Conservation (phyloP, 2,888 invertebrate genomes). For the Corbicula japonica region DNA sequence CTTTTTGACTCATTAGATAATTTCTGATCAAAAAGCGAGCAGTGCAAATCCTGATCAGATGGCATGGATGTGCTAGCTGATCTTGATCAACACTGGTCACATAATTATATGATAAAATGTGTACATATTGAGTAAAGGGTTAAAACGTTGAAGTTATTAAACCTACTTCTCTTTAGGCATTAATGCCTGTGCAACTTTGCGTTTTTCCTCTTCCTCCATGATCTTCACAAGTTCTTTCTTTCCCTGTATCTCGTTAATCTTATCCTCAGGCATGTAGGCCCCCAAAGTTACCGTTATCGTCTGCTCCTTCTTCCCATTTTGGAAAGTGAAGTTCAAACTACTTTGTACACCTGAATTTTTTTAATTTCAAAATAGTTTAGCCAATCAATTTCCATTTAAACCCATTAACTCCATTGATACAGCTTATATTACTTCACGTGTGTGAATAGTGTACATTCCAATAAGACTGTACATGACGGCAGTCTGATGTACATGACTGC, state of each 20-base stretch:
- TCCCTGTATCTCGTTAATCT: conserved; percentile 31
- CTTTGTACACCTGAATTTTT: conserved; percentile 52
- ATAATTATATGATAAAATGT: neutral
- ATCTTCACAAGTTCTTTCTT: conserved; percentile 24
- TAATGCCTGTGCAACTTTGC: neutral
- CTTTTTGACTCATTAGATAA: too few relatives aligned
- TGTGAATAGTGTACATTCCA: too few relatives aligned
- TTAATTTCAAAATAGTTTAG: too few relatives aligned
- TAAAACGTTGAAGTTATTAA: neutral
- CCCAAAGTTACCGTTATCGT: conserved; percentile 50
- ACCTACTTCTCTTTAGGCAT: conserved; percentile 10
- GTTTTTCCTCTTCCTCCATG: conserved; percentile 16
- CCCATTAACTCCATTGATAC: too few relatives aligned
- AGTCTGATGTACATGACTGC: too few relatives aligned
- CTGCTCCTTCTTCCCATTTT: conserved; percentile 46
- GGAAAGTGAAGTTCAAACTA: conserved; percentile 49
- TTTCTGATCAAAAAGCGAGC: too few relatives aligned
- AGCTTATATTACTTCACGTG: too few relatives aligned
- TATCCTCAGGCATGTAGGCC: conserved; percentile 52
- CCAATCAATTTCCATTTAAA: too few relatives aligned
- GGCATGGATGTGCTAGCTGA: neutral
- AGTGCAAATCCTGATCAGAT: neutral
- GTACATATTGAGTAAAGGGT: neutral
- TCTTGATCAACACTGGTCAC: neutral
- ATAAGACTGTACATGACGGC: too few relatives aligned